phyloP scores from a whole-genome alignment of 2,888 invertebrate species.

The Chaitophorus viminalis region DNA sequence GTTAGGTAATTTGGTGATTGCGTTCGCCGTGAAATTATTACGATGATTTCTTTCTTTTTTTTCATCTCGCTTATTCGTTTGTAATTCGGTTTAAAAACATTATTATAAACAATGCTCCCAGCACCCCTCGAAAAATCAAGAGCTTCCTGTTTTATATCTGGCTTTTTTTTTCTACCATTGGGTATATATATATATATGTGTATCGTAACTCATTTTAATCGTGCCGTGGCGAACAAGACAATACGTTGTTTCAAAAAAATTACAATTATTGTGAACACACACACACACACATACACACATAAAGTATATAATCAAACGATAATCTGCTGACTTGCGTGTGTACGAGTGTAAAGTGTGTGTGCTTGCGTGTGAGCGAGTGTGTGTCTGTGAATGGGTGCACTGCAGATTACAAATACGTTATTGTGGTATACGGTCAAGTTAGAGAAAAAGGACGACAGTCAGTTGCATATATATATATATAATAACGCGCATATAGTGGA shows the following conservation, averaged over 20 bases:
- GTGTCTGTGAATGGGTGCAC: too few relatives aligned
- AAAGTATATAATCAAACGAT: conserved; percentile 10
- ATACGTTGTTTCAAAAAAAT: conserved; percentile 35
- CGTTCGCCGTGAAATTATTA: neutral
- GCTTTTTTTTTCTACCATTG: neutral
- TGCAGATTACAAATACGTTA: neutral
- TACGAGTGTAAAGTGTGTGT: too few relatives aligned
- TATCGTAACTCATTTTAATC: conserved; percentile 10
- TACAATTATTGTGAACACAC: conserved; percentile 3
- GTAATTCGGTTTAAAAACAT: conserved; percentile 22
- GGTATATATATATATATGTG: too few relatives aligned
- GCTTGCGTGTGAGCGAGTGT: neutral
- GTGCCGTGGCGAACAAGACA: neutral
- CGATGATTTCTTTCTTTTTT: neutral
- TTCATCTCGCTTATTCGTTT: neutral
- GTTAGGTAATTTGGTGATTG: neutral
- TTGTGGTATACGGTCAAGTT: neutral
- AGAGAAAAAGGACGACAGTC: neutral
- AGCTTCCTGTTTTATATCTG: neutral
- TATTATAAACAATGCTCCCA: neutral
- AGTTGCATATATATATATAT: too few relatives aligned
- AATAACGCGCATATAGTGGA: neutral
- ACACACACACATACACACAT: too few relatives aligned
- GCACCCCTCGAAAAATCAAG: neutral
- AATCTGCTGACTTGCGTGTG: neutral